Evolutionary conservation across 2,113 vertebrate species (phyloP).

Genomic region (Coturnix japonica): DNA sequence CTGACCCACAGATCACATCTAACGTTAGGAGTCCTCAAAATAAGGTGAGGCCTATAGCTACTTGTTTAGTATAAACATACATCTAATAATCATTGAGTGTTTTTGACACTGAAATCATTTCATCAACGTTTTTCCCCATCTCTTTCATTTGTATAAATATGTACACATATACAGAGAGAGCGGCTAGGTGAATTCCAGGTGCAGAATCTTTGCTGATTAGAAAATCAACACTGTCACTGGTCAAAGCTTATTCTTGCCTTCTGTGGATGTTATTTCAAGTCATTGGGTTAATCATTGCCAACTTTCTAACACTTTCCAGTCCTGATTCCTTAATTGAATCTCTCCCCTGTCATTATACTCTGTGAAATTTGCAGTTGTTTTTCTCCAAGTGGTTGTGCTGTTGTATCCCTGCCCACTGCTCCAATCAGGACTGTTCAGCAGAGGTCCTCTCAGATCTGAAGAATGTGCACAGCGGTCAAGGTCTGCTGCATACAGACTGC

Average conservation of each 20-base stretch:
- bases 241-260: not conserved
- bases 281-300: not conserved
- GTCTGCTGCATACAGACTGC: conserved; percentile 23
- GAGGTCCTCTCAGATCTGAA: not conserved
- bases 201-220: not conserved
- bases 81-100: not conserved
- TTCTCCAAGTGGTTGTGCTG: not conserved
- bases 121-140: not conserved
- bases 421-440: not conserved
- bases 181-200: not conserved
- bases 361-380: not conserved
- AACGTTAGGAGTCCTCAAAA: not conserved
- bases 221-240: not conserved
- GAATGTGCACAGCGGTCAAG: not conserved
- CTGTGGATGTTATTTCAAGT: not conserved
- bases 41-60: not conserved
- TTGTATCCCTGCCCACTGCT: not conserved
- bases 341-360: not conserved
- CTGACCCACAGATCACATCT: not conserved
- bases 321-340: not conserved
- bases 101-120: not conserved
- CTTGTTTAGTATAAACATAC: not conserved
- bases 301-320: not conserved
- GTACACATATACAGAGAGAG: not conserved
- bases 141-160: not conserved